Evolutionary conservation across 2,113 vertebrate genomes (phyloP).

Genomic region (Eolophus roseicapilla): DNA sequence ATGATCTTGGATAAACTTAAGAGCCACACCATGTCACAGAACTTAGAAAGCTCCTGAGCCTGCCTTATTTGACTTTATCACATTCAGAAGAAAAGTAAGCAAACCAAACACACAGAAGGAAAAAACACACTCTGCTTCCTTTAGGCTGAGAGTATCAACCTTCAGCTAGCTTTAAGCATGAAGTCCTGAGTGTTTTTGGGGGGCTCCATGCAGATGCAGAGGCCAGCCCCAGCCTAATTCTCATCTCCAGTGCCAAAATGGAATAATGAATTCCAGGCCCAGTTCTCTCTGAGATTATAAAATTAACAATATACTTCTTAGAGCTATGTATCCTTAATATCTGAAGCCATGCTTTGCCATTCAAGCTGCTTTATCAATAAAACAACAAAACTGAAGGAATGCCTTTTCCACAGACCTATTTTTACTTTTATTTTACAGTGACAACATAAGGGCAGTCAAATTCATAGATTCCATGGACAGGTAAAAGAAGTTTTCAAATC

Average conservation of each 20-base stretch:
- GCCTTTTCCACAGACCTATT: neutral
- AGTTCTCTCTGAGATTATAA: conserved; percentile 66
- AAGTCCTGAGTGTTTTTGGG: neutral
- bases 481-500: conserved; percentile 46
- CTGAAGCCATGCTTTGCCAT: conserved; percentile 23
- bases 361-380: neutral
- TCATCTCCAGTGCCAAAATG: conserved; percentile 23
- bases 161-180: neutral
- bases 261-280: conserved; percentile 61
- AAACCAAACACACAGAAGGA: neutral
- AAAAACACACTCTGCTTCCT: neutral
- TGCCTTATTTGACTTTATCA: neutral
- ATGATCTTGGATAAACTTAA: neutral
- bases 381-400: neutral
- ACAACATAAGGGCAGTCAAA: conserved; percentile 18
- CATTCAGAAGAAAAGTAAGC: neutral
- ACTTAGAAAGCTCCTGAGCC: neutral
- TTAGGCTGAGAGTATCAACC: neutral
- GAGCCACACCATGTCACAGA: neutral
- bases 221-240: neutral
- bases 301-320: conserved; percentile 46
- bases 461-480: neutral
- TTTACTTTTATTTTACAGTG: conserved; percentile 47
- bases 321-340: conserved; percentile 1
- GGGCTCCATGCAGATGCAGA: neutral